Evolutionary conservation across 2,797 vertebrate genomes (phyloP).

Genomic region (Peromyscus eremicus): DNA sequence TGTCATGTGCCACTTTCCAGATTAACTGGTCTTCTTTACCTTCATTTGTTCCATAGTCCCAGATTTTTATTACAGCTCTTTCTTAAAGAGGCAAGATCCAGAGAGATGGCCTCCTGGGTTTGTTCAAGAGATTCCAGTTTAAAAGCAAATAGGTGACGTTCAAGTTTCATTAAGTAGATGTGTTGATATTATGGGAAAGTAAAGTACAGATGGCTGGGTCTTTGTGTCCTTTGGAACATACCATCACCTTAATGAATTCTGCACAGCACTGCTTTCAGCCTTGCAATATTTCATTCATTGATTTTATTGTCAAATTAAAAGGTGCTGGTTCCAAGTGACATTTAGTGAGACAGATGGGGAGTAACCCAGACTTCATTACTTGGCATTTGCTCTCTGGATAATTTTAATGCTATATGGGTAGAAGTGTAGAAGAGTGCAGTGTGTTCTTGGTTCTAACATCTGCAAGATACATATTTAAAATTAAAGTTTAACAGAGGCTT

Average conservation of each 20-base stretch:
- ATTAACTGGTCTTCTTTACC: background rate
- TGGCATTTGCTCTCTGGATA: slow-evolving; percentile 78
- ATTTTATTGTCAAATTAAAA: slow-evolving; percentile 92
- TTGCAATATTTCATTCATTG: slow-evolving; percentile 90
- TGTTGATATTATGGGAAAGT: slow-evolving; percentile 77
- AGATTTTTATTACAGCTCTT: background rate
- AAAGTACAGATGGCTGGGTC: slow-evolving; percentile 68
- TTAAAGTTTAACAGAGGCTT: slow-evolving; percentile 50
- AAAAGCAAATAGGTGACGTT: slow-evolving; percentile 80
- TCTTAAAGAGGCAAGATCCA: slow-evolving; percentile 55
- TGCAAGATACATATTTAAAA: slow-evolving; percentile 60
- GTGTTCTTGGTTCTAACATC: background rate
- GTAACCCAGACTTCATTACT: slow-evolving; percentile 88
- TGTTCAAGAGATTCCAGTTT: slow-evolving; percentile 74
- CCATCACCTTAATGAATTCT: slow-evolving; percentile 87
- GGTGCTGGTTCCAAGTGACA: slow-evolving; percentile 88
- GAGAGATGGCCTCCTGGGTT: slow-evolving; percentile 52
- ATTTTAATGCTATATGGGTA: slow-evolving; percentile 71
- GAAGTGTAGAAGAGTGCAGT: slow-evolving; percentile 70
- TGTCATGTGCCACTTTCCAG: background rate
- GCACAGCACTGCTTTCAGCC: slow-evolving; percentile 79
- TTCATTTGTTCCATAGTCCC: background rate
- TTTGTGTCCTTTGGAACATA: slow-evolving; percentile 77
- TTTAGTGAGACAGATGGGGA: slow-evolving; percentile 88
- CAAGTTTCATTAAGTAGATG: slow-evolving; percentile 83